Evolutionary conservation across 2,797 vertebrate species (phyloP).

Genomic region (Adrianichthys oophorus): DNA sequence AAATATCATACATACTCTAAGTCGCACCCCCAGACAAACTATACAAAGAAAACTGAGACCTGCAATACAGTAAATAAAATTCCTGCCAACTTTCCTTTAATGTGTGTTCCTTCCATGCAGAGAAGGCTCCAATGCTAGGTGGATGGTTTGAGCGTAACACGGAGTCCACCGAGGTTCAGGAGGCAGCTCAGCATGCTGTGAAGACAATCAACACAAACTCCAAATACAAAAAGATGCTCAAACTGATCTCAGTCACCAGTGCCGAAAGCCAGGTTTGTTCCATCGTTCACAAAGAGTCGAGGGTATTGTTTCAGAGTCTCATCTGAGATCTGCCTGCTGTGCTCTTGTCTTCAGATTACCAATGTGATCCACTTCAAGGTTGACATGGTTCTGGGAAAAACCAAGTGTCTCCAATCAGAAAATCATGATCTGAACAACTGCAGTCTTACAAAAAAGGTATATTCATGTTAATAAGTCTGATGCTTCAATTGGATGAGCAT

Average conservation of each 20-base stretch:
- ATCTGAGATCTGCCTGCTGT: not conserved
- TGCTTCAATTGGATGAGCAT: not conserved
- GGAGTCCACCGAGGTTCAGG: slow-evolving; percentile 35
- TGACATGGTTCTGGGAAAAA: slow-evolving; percentile 52
- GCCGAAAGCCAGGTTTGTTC: slow-evolving; percentile 52
- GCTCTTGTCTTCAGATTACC: slow-evolving; percentile 48
- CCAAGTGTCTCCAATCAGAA: slow-evolving; percentile 58
- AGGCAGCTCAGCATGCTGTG: slow-evolving; percentile 34
- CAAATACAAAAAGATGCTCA: slow-evolving; percentile 55
- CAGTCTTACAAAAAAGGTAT: slow-evolving; percentile 52
- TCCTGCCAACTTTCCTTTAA: not conserved
- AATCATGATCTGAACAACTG: slow-evolving; percentile 49
- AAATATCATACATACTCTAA: too few species aligned
- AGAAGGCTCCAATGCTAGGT: slow-evolving; percentile 29
- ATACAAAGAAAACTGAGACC: too few species aligned
- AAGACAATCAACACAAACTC: slow-evolving; percentile 34
- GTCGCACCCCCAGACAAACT: too few species aligned
- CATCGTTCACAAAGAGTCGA: not conserved
- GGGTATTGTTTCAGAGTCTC: not conserved
- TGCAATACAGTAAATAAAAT: too few species aligned
- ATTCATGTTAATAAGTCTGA: not conserved
- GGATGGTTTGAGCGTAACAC: slow-evolving; percentile 37
- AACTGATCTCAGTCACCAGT: slow-evolving; percentile 41
- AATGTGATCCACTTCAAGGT: slow-evolving; percentile 55
- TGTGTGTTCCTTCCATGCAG: slow-evolving; percentile 23